These are phyloP conservation scores for Toxotes lorentzi DNA, from an alignment of 2,797 vertebrate species.

Conservation along the genomic window DNA sequence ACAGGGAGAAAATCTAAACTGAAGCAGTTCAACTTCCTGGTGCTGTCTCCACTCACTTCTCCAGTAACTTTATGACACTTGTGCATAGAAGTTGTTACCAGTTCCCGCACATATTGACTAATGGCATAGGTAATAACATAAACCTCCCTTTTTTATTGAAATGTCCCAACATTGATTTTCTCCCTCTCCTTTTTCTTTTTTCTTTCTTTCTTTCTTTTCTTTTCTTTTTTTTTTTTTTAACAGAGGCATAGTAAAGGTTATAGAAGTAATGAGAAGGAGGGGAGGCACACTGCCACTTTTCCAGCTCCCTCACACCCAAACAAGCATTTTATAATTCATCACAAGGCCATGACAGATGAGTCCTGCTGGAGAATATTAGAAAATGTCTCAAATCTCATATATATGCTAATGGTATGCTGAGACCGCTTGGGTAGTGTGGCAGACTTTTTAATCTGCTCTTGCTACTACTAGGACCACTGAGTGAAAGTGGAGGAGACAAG, in stretches of 20 bases:
- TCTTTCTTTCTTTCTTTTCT: conserved; percentile 14
- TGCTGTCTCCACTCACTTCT: conserved; percentile 24
- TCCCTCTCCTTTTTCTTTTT: neutral
- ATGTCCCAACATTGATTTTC: conserved; percentile 65
- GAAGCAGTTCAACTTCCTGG: conserved; percentile 7
- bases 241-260: conserved; percentile 80
- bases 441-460: conserved; percentile 98
- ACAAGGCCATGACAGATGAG: conserved; percentile 99
- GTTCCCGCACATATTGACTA: conserved; percentile 48
- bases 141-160: conserved; percentile 71
- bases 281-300: conserved; percentile 72
- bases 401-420: conserved; percentile 99
- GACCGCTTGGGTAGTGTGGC: conserved; percentile 90
- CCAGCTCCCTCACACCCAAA: conserved; percentile 88
- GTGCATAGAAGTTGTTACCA: conserved; percentile 26
- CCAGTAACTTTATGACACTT: conserved; percentile 47
- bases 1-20: neutral
- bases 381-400: conserved; percentile 99
- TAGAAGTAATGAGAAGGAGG: conserved; percentile 76
- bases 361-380: conserved; percentile 99
- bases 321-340: conserved; percentile 99
- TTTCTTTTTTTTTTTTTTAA: conserved; percentile 24
- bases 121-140: conserved; percentile 67
- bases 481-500: conserved; percentile 97
- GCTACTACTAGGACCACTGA: conserved; percentile 89